Evolutionary conservation across 2,888 invertebrate genomes (phyloP), one percentile per base, ranked within the genome.

Genomic region (Pachydiplax longipennis): DNA sequence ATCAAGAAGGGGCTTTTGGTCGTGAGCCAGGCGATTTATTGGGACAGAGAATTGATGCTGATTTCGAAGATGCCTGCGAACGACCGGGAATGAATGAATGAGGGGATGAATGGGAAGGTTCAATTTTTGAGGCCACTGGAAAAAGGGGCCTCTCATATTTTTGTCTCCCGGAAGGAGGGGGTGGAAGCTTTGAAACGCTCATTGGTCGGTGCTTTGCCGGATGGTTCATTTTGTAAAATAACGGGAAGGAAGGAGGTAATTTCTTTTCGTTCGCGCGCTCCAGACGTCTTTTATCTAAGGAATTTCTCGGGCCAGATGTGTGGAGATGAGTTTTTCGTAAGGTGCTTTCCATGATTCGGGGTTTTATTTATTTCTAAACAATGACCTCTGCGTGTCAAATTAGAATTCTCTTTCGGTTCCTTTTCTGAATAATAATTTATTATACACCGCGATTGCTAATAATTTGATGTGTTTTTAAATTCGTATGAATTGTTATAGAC

Each of bases 31-130:
- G 37, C 87, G 87, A 87, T 58, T 65, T 87, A 87, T 87, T 65
- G 87, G 87, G 61, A 53, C 87, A 35, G 87, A 37, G 37, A 65
- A 87, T 35, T 61, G 87, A 87, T 87, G 40, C 87, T 87, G 87
- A 87, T 65, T 87, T 87, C 22, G 87, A 65, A 65, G 65, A 65
- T 44, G 83, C 58, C 83, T 83, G 83, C 35, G 35, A 58, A 61
- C 83, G 58, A 35, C 82, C 48, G 25, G 82, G 48, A 83, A 83
- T 83, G 83, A 83, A 83, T 58, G 53, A 61, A 83, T 58, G 83
- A 58, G 58, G 8, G 65, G 25, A 65, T 22, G 65, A 22, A 65
- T 22, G 65, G 13, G 73, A 25, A 25, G 73, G 25, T 73, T 31
- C 13, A 31, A 73, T 25, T 73, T 73, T 73, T 73, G 73, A 73